Evolutionary conservation across 2,888 invertebrate species (phyloP), one percentile per base, ranked within the genome.

Genomic region (Lacanobia wlatinum): DNA sequence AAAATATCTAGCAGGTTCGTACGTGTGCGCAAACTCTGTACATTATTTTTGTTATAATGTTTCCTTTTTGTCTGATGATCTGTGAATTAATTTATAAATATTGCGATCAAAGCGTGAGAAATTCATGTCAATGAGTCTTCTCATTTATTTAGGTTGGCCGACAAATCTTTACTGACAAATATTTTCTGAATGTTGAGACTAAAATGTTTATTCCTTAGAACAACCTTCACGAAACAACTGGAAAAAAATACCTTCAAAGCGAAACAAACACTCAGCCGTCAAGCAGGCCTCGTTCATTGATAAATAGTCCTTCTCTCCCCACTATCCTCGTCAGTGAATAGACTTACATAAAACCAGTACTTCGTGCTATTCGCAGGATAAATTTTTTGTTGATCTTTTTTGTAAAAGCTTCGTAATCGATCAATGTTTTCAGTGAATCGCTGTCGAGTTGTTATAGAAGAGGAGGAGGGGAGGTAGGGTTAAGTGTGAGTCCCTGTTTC

Each of bases 361-460:
- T 60, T 69, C 58, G 58, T 70, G 74, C 55, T 71, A 62, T 69
- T 76, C 63, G 43, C 58, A 63, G 65, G 66, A 75, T 71, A 74
- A 76, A 85, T 70, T 80, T 85, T 82, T 81, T 76, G 72, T 76
- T 66, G 69, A 73, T 82, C 64, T 73, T 79, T 78, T 84, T 84
- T 70, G 73, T 80, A 73, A 82, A 78, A 80, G 78, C 78, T 71
- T 67, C 69, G 80, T 87, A 84, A 88, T 88, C 83, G 80, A 88
- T 87, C 87, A 87, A 85, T 84, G 80, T 80, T 82, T 78, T 80
- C 77, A 80, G 69, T 80, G 80, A 78, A 85, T 83, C 75, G 73
- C 74, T 80, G 76, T 78, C 64, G 62, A 78, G 76, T 82, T 82
- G 72, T 59, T 74, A 61, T 64, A 70, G 53, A 69, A 52, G 58